Evolutionary conservation across 2,797 vertebrate genomes (phyloP).

Genomic region (Enteromius mattozi): DNA sequence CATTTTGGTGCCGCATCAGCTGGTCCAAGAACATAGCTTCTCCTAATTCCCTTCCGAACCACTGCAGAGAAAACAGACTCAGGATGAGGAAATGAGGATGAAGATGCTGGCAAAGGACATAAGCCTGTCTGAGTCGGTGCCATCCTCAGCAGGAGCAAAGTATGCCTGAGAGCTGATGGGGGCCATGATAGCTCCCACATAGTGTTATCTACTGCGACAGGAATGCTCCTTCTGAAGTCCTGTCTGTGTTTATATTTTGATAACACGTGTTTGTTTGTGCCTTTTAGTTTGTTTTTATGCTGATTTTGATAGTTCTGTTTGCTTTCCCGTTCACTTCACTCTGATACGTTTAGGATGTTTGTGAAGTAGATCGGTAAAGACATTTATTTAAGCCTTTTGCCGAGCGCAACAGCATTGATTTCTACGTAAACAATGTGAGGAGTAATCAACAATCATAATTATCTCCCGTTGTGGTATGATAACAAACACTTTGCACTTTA

Average conservation of each 20-base stretch:
- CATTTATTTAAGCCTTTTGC: slow-evolving; percentile 19
- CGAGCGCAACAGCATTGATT: neutral
- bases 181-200: slow-evolving; percentile 70
- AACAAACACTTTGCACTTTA: slow-evolving; percentile 37
- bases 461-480: slow-evolving; percentile 21
- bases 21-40: slow-evolving; percentile 20
- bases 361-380: slow-evolving; percentile 32
- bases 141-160: slow-evolving; percentile 21
- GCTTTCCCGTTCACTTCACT: slow-evolving; percentile 34
- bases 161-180: slow-evolving; percentile 39
- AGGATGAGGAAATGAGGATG: slow-evolving; percentile 28
- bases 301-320: slow-evolving; percentile 45
- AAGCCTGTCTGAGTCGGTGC: slow-evolving; percentile 18
- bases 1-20: slow-evolving; percentile 2
- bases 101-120: slow-evolving; percentile 15
- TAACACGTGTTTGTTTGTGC: slow-evolving; percentile 59
- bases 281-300: slow-evolving; percentile 48
- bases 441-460: slow-evolving; percentile 40
- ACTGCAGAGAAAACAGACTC: slow-evolving; percentile 22
- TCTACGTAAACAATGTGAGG: slow-evolving; percentile 18
- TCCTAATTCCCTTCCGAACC: slow-evolving; percentile 7
- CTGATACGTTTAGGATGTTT: slow-evolving; percentile 32
- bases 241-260: slow-evolving; percentile 57
- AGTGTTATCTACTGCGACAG: slow-evolving; percentile 60
- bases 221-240: slow-evolving; percentile 64